Percentiles rank a stretch among this genome's conserved stretches.
Conservation (phyloP, 2,113 vertebrate species). For the Osmerus mordax region DNA sequence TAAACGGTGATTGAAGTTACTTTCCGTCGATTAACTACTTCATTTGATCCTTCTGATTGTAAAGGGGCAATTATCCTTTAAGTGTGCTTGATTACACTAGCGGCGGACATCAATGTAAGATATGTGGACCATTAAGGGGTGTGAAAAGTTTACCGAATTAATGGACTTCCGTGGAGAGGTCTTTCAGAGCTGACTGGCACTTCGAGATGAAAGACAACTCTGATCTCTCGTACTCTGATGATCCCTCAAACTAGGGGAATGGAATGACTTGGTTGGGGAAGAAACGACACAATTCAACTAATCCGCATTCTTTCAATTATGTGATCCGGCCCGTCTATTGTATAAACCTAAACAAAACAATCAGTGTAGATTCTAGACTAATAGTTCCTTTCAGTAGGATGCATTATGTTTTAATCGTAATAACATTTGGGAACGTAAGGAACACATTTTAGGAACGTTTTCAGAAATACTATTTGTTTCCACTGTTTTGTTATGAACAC, state of each 20-base stretch:
- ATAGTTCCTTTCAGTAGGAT: too few species aligned
- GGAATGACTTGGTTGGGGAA: too few species aligned
- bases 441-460: too few species aligned
- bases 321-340: slow-evolving; percentile 6
- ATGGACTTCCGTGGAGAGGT: slow-evolving; percentile 68
- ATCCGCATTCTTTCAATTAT: neutral
- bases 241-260: slow-evolving; percentile 22
- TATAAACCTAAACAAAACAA: slow-evolving; percentile 8
- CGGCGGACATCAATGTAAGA: slow-evolving; percentile 68
- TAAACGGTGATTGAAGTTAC: slow-evolving; percentile 60
- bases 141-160: slow-evolving; percentile 74
- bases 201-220: slow-evolving; percentile 67
- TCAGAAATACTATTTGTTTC: too few species aligned
- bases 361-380: too few species aligned
- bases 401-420: too few species aligned
- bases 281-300: too few species aligned
- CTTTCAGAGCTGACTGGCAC: slow-evolving; percentile 69
- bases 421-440: too few species aligned
- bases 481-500: too few species aligned
- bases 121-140: slow-evolving; percentile 66
- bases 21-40: slow-evolving; percentile 70
- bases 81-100: slow-evolving; percentile 70
- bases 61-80: slow-evolving; percentile 66
- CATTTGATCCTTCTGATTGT: slow-evolving; percentile 72
- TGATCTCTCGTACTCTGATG: slow-evolving; percentile 49